Percentiles rank a stretch among this genome's conserved stretches.
Evolutionary conservation across 2,113 vertebrate species (phyloP).

Genomic region (Gymnocephalus cernua): DNA sequence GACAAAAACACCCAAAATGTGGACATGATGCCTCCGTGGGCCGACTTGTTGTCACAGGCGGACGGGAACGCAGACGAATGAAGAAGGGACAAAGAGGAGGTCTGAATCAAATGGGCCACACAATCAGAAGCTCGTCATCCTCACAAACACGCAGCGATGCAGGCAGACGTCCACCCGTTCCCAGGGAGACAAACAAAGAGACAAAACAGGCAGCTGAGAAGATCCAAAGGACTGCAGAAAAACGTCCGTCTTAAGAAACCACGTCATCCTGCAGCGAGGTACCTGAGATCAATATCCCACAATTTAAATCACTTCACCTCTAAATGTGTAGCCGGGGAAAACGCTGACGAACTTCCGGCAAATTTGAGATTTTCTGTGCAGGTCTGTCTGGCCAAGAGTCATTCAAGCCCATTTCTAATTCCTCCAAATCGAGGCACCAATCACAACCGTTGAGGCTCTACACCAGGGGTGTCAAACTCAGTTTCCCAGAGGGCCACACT

Average conservation of each 20-base stretch:
- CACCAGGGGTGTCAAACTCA: too few species aligned
- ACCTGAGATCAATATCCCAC: too few species aligned
- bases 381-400: too few species aligned
- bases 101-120: conserved; percentile 17
- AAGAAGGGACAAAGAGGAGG: conserved; percentile 23
- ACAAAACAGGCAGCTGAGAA: conserved; percentile 36
- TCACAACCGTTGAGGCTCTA: too few species aligned
- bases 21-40: not conserved
- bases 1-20: conserved; percentile 1
- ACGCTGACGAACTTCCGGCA: too few species aligned
- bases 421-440: too few species aligned
- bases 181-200: conserved; percentile 5
- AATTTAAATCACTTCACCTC: too few species aligned
- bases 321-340: too few species aligned
- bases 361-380: too few species aligned
- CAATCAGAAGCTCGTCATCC: conserved; percentile 50
- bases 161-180: conserved; percentile 33
- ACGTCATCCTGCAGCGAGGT: conserved; percentile 30
- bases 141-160: not conserved
- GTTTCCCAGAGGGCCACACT: too few species aligned
- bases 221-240: conserved; percentile 38
- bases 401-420: too few species aligned
- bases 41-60: not conserved
- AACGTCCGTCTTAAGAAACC: conserved; percentile 6
- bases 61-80: not conserved